phyloP scores from a whole-genome alignment of 2,888 invertebrate genomes.

The Diadromus collaris region DNA sequence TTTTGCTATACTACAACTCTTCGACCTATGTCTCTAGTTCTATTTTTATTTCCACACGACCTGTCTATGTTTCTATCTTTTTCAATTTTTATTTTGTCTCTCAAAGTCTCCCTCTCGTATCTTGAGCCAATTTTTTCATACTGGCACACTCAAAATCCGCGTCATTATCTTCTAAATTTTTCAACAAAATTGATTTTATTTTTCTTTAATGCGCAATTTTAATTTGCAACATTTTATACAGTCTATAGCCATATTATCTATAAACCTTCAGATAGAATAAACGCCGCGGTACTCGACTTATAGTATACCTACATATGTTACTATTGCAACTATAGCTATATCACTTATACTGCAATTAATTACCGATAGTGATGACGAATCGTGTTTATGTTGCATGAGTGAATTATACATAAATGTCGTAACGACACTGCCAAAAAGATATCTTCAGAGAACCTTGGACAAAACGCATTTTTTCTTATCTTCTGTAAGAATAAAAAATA shows the following conservation, averaged over 20 bases:
- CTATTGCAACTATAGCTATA: constrained; percentile 47
- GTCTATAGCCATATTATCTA: constrained; percentile 3
- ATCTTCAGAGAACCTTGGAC: constrained; percentile 14
- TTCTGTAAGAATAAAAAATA: neutral
- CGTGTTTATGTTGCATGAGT: constrained; percentile 60
- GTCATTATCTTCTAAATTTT: constrained; percentile 10
- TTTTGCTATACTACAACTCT: constrained; percentile 46
- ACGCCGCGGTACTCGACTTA: constrained; percentile 27
- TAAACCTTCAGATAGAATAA: constrained; percentile 23
- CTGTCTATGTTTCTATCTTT: constrained; percentile 57
- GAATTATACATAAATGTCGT: constrained; percentile 49
- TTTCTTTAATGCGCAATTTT: constrained; percentile 7
- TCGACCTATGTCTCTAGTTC: constrained; percentile 51
- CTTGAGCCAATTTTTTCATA: constrained; percentile 17
- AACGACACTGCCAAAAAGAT: constrained; percentile 27
- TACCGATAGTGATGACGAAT: constrained; percentile 44
- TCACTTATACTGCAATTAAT: constrained; percentile 37
- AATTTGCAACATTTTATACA: constrained; percentile 18
- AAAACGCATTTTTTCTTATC: constrained; percentile 5
- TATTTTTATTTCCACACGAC: constrained; percentile 40
- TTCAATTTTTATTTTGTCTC: constrained; percentile 1
- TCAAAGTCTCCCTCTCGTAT: constrained; percentile 20
- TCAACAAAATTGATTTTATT: neutral
- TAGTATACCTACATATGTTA: constrained; percentile 43
- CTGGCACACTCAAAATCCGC: constrained; percentile 2